phyloP scores from a whole-genome alignment of 2,797 vertebrate species.

The Lepilemur ruficaudatus region DNA sequence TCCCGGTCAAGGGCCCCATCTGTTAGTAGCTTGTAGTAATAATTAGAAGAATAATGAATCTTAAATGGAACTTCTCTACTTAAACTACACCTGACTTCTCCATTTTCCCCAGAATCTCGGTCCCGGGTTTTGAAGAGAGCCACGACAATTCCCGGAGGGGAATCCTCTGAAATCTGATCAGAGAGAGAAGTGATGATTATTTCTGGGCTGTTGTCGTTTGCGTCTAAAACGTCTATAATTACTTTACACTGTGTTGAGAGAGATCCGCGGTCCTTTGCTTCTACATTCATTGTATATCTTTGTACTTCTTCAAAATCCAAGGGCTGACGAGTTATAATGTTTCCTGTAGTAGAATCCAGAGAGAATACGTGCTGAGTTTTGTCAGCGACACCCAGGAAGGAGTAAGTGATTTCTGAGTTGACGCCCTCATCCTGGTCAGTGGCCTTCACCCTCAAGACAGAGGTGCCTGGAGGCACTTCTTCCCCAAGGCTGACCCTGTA shows the following conservation, averaged over 20 bases:
- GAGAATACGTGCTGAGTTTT: slow-evolving; percentile 39
- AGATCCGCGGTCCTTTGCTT: slow-evolving; percentile 85
- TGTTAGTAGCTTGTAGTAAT: slow-evolving; percentile 86
- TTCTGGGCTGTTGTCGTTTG: slow-evolving; percentile 87
- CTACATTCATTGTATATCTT: slow-evolving; percentile 83
- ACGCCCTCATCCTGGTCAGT: slow-evolving; percentile 82
- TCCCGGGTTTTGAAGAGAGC: slow-evolving; percentile 88
- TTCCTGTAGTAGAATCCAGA: slow-evolving; percentile 71
- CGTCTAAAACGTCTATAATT: slow-evolving; percentile 84
- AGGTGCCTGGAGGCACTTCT: slow-evolving; percentile 72
- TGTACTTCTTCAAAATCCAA: slow-evolving; percentile 85
- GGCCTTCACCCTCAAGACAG: slow-evolving; percentile 79
- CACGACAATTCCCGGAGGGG: slow-evolving; percentile 79
- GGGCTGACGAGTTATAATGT: slow-evolving; percentile 67
- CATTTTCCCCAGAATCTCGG: slow-evolving; percentile 85
- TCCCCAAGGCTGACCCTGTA: slow-evolving; percentile 81
- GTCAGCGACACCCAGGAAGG: slow-evolving; percentile 71
- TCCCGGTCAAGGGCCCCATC: slow-evolving; percentile 84
- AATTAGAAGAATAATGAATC: slow-evolving; percentile 85
- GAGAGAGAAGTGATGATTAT: slow-evolving; percentile 85
- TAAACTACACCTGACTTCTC: slow-evolving; percentile 82
- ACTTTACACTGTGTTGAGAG: slow-evolving; percentile 80
- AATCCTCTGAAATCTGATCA: slow-evolving; percentile 83
- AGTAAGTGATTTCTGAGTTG: slow-evolving; percentile 82
- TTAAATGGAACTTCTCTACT: slow-evolving; percentile 80